Base-by-base conservation (phyloP, 2,888 invertebrate genomes). In the Leptopilina drosophilae region DNA sequence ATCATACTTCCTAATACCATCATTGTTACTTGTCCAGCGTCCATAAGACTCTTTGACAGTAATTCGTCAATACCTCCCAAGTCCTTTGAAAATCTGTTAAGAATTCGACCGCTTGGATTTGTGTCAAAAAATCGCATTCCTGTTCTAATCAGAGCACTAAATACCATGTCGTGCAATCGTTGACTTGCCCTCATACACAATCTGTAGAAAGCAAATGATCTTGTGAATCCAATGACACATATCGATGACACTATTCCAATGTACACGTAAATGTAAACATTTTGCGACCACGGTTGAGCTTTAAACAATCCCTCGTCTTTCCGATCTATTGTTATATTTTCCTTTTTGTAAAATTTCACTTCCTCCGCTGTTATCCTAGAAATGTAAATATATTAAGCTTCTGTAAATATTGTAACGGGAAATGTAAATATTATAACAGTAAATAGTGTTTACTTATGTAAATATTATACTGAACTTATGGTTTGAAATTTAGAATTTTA, bases 31-130 rank as follows among this genome's bases (percentile, higher is more conserved):
- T 92, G 91, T 79, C 94, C 89, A 0, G 95, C 93, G 87, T 95
- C 95, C 75, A 96, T 89, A 66, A 94, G 91, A 40, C 94, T 94
- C 82, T 95, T 94, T 0, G 96, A 96, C 9, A 96, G 90, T 49
- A 95, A 90, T 86, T 96, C 96, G 86, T 96, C 96, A 88, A 97
- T 94, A 0, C 95, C 94, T 0, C 96, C 96, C 87, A 97, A 94
- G 88, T 97, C 97, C 89, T 97, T 97, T 0, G 97, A 95, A 88
- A 97, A 97, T 83, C 97, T 93, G 89, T 96, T 96, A 67, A 98
- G 93, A 83, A 98, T 96, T 77, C 96, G 93, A 56, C 96, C 96
- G 85, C 95, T 94, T 3, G 97, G 96, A 90, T 97, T 98, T 0
- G 94, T 95, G 87, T 97, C 97, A 89, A 97, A 98, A 91, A 98